Evolutionary conservation across 2,113 vertebrate species (phyloP), one percentile per base, ranked within the genome.

Genomic region (Coptodon bakossiorum): DNA sequence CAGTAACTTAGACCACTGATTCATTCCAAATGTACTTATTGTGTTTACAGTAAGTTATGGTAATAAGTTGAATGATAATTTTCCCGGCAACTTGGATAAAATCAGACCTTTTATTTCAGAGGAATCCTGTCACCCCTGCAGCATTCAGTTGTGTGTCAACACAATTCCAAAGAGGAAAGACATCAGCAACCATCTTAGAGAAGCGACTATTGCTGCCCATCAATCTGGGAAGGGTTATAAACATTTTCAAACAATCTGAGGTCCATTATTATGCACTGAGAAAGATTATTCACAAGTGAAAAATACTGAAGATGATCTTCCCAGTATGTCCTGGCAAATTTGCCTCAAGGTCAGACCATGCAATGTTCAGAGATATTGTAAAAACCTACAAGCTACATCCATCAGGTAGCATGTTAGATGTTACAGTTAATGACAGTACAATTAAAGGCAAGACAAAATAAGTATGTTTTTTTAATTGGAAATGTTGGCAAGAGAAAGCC

Each of bases 81-180:
- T 73, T 19, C 40, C 22, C 0, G 0, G 2, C 22, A 73, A 6
- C 38, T 73, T 10, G 3, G 0, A 1, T 73, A 17, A 73, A 27
- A 45, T 10, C 13, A 45, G 38, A 73, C 68, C 61, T 38, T 45
- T 50, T 50, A 7, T 17, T 8, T 50, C 48, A 50, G 16, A 19
- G 16, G 48, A 50, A 50, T 50, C 16, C 7, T 50, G 48, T 4
- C 16, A 17, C 7, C 16, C 16, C 48, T 50, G 16, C 24, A 45
- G 68, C 68, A 73, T 45, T 3, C 22, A 73, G 13, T 4, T 6
- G 13, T 45, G 24, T 45, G 13, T 73, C 38, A 27, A 73, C 38
- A 73, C 38, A 45, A 73, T 3, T 24, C 66, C 7, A 0, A 43
- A 16, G 2, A 43, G 66, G 66, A 73, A 43, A 27, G 66, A 1